Conservation (phyloP, 1,140 invertebrate genomes). For the Drosophila neocordata region DNA sequence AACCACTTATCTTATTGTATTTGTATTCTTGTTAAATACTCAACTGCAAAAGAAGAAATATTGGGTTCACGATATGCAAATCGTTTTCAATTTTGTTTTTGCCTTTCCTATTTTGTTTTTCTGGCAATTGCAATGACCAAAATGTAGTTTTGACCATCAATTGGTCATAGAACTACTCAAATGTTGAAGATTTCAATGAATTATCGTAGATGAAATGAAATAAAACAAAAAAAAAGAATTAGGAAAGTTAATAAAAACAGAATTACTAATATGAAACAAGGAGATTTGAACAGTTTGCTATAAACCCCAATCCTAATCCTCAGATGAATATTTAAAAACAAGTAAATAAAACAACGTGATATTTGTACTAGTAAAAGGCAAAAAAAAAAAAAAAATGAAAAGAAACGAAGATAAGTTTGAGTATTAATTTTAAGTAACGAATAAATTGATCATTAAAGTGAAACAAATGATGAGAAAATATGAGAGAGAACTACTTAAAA, state of each 20-base stretch:
- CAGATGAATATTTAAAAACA: constrained; percentile 40
- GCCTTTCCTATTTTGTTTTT: background rate
- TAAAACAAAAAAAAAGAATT: constrained; percentile 27
- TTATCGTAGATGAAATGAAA: constrained; percentile 24
- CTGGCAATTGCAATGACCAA: constrained; percentile 51
- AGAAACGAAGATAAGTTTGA: background rate
- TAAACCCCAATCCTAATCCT: constrained; percentile 10
- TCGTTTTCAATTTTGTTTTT: constrained; percentile 2
- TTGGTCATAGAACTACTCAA: constrained; percentile 35
- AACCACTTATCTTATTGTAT: constrained; percentile 21
- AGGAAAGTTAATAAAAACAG: constrained; percentile 28
- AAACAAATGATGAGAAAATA: constrained; percentile 4
- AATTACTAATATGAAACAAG: constrained; percentile 19
- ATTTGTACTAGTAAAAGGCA: constrained; percentile 79
- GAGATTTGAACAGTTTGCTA: constrained; percentile 44
- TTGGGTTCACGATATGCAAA: constrained; percentile 26
- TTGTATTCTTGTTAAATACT: constrained; percentile 19
- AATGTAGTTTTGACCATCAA: constrained; percentile 40
- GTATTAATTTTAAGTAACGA: constrained; percentile 21
- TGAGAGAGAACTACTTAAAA: constrained; percentile 58
- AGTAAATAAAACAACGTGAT: constrained; percentile 69
- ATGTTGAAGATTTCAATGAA: constrained; percentile 27
- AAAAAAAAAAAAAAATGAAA: constrained; percentile 17
- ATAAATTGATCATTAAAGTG: constrained; percentile 11
- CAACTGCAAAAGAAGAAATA: constrained; percentile 6